phyloP scores from a whole-genome alignment of 2,797 vertebrate species.

The Knipowitschia caucasica region DNA sequence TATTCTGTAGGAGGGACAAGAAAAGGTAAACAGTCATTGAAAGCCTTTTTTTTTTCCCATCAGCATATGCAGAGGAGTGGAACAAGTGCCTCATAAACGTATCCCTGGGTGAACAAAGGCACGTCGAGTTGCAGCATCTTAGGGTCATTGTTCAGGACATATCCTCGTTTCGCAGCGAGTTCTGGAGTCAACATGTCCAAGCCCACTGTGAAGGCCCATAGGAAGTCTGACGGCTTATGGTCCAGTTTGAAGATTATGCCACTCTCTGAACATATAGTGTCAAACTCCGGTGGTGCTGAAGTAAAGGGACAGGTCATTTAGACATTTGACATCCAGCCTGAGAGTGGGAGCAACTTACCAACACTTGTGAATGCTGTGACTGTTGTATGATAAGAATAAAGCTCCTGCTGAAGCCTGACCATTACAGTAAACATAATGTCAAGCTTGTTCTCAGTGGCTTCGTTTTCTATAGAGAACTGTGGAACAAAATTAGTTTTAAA shows the following conservation, averaged over 20 bases:
- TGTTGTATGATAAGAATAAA: neutral
- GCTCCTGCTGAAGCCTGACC: neutral
- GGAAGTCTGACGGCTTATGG: constrained; percentile 47
- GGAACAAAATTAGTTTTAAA: neutral
- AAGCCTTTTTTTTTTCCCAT: no score
- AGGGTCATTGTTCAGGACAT: constrained; percentile 64
- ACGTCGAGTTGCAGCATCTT: constrained; percentile 64
- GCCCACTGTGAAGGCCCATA: constrained; percentile 71
- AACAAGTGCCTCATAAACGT: constrained; percentile 66
- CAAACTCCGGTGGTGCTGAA: constrained; percentile 52
- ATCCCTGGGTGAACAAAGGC: constrained; percentile 71
- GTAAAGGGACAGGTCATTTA: no score
- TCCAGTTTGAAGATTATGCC: constrained; percentile 57
- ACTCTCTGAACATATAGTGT: constrained; percentile 30
- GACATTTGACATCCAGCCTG: no score
- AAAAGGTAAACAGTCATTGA: no score
- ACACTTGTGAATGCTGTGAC: neutral
- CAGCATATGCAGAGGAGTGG: no score
- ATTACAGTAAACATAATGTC: neutral
- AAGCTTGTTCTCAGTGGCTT: neutral
- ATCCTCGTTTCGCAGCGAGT: constrained; percentile 54
- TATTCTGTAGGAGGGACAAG: constrained; percentile 41
- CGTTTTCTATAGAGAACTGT: neutral
- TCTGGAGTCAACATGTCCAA: constrained; percentile 56
- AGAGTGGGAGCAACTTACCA: no score